A percentile compares a stretch with the other conserved stretches of the same genome.
Evolutionary conservation across 2,113 vertebrate genomes (phyloP).

Genomic region (Sander vitreus): DNA sequence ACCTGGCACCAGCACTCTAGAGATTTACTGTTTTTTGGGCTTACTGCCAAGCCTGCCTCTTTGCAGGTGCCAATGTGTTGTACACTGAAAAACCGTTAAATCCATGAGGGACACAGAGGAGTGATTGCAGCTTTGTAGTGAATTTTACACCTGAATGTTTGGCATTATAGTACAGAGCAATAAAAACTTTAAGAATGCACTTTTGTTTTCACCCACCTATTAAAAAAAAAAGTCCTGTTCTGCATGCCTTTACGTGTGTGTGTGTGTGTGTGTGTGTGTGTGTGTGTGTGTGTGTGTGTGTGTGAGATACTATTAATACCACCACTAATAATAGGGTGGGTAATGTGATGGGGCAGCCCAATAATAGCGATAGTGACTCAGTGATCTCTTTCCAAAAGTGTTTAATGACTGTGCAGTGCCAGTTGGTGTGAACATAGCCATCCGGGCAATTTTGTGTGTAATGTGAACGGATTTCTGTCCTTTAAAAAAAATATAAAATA

Average conservation of each 20-base stretch:
- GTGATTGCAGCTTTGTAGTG: conserved; percentile 30
- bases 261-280: too few species aligned
- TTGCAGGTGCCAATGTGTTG: conserved; percentile 60
- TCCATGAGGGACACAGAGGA: conserved; percentile 24
- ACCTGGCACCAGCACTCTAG: conserved; percentile 58
- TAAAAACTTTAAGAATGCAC: neutral
- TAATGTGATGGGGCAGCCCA: neutral
- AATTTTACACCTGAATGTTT: conserved; percentile 1
- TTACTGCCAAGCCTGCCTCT: conserved; percentile 44
- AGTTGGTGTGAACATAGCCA: neutral
- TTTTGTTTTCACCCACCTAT: neutral
- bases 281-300: too few species aligned
- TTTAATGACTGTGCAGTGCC: neutral
- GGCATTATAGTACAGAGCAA: neutral
- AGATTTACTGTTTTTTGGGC: conserved; percentile 54
- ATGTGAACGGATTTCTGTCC: too few species aligned
- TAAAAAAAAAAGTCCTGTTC: neutral
- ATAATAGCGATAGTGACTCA: neutral
- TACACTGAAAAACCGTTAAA: conserved; percentile 29
- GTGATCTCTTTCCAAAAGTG: neutral
- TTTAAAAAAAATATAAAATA: neutral
- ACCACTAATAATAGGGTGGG: neutral
- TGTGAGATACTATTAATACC: neutral
- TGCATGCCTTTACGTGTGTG: neutral
- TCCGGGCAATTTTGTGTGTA: neutral